phyloP scores from a whole-genome alignment of 2,888 invertebrate species.

The Pardosa pseudoannulata region DNA sequence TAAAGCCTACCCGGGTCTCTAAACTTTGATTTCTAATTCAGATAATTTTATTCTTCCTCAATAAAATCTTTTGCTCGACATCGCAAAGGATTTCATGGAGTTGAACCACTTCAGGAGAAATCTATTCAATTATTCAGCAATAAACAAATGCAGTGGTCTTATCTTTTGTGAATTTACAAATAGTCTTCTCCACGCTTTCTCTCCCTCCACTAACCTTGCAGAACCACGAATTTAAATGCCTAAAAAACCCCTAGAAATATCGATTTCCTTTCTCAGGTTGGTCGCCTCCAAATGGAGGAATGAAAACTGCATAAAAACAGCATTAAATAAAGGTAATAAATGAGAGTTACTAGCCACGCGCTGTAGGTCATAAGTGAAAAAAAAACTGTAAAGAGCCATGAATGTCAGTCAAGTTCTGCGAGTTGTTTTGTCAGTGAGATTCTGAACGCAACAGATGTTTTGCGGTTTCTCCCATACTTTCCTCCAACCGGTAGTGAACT shows the following conservation, averaged over 20 bases:
- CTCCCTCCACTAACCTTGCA: neutral
- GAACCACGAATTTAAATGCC: neutral
- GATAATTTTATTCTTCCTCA: no score
- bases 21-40: no score
- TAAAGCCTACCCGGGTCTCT: no score
- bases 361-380: neutral
- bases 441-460: neutral
- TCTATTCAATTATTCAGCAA: no score
- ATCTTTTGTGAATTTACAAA: neutral
- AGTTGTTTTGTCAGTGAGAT: neutral
- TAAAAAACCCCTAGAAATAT: neutral
- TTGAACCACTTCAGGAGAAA: no score
- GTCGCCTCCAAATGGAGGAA: neutral
- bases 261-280: neutral
- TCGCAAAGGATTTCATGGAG: no score
- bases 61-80: no score
- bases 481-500: neutral
- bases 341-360: conserved; percentile 2
- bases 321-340: neutral
- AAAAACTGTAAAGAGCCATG: neutral
- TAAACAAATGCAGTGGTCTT: neutral
- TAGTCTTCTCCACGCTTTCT: neutral
- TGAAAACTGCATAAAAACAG: neutral
- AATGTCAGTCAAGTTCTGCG: neutral
- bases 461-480: neutral